Evolutionary conservation across 1,140 invertebrate genomes (phyloP).

Genomic region (Goniozus legneri): DNA sequence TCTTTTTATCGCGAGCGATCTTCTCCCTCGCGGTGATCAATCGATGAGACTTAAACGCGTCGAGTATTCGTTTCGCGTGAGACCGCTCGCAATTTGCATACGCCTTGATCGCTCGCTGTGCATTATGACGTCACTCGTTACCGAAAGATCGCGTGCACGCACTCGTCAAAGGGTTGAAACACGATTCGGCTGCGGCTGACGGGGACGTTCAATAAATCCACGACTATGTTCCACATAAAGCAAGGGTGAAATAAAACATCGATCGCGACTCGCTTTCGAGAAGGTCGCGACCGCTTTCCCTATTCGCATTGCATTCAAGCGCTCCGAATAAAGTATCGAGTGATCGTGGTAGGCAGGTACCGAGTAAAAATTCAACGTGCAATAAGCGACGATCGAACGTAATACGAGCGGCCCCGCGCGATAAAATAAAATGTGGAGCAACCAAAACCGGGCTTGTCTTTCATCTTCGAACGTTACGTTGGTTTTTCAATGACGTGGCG

Average conservation of each 20-base stretch:
- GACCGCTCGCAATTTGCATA: conserved; percentile 51
- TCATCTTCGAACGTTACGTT: conserved; percentile 18
- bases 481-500: conserved; percentile 25
- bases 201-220: conserved; percentile 30
- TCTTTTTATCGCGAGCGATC: too few relatives aligned
- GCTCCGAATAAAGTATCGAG: too few relatives aligned
- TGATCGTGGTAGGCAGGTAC: too few relatives aligned
- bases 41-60: neutral
- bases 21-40: neutral
- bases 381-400: too few relatives aligned
- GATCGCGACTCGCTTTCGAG: too few relatives aligned
- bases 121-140: conserved; percentile 53
- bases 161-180: conserved; percentile 40
- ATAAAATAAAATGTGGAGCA: too few relatives aligned
- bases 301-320: conserved; percentile 4
- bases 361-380: too few relatives aligned
- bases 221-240: conserved; percentile 24
- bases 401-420: too few relatives aligned
- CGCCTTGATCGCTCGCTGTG: conserved; percentile 23
- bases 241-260: too few relatives aligned
- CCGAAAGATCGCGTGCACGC: conserved; percentile 39
- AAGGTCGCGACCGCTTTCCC: conserved; percentile 21
- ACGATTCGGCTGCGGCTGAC: conserved; percentile 22
- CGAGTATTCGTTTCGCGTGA: conserved; percentile 36
- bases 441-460: too few relatives aligned